Conservation (phyloP, 2,113 vertebrate species). For the Rhea americana region DNA sequence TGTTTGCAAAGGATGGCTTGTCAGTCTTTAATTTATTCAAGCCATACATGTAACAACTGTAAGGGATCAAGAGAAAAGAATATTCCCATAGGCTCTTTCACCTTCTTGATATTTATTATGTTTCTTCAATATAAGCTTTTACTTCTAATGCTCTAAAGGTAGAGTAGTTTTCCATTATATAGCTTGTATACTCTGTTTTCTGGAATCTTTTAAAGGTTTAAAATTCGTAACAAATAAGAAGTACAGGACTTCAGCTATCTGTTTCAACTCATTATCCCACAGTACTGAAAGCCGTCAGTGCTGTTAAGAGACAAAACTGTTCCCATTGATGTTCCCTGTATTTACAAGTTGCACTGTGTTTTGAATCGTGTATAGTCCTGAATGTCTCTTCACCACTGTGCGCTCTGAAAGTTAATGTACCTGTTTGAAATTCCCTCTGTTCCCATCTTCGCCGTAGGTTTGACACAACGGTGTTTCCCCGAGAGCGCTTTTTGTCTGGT, state of each 20-base stretch:
- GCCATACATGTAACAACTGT: neutral
- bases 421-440: constrained; percentile 38
- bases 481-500: neutral
- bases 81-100: neutral
- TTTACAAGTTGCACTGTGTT: constrained; percentile 47
- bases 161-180: neutral
- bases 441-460: neutral
- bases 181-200: neutral
- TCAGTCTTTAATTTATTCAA: neutral
- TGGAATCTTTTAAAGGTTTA: neutral
- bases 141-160: neutral
- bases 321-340: constrained; percentile 41
- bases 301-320: constrained; percentile 34
- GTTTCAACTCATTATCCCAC: neutral
- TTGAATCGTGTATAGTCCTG: neutral
- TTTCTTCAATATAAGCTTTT: neutral
- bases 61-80: neutral
- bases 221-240: neutral
- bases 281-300: neutral
- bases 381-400: neutral
- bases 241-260: neutral
- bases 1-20: neutral
- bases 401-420: neutral
- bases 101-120: neutral
- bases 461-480: neutral